Base-by-base conservation (phyloP, 2,113 vertebrate genomes). In the Puma concolor region DNA sequence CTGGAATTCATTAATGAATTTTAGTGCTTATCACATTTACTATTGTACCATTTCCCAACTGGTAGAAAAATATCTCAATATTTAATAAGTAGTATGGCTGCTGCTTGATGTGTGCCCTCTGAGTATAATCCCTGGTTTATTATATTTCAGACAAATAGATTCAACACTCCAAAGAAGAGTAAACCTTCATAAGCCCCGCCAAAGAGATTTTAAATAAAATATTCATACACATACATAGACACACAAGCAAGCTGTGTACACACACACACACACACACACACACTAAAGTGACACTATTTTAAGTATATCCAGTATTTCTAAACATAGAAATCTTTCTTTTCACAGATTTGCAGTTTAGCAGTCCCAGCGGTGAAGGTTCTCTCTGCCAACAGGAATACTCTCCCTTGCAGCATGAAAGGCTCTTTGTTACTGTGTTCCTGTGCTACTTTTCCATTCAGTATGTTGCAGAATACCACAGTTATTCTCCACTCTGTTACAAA, bases 381-480 rank as follows among this genome's bases (percentile, higher is more conserved):
- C 86, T 33, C 27, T 44, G 31, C 77, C 95, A 88, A n/a, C 54
- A 63, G 38, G 77, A 84, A 36, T 74, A 4, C 25, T 60, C 69
- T 72, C 77, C 63, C 12, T 72, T 15, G 25, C 7, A 31, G 82
- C 14, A 57, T 96, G 79, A 98, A 97, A 95, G 79, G 31, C 38
- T 44, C 91, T 97, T 97, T 98, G 97, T 97, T 88, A 36, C 54
- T 48, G 16, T 54, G 77, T 74, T 84, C 69, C 71, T 77, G 25
- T n/a, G n/a, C 29, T 97, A 6, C 4, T 77, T 93, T 93, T 71
- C 77, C 44, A 83, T 88, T 98, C 38, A 93, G 82, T 48, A 63
- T 41, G 29, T 27, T 76, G 31, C 64, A 93, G 77, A 95, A 67
- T 41, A 57, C 77, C 41, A 80, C 71, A 81, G 52, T 74, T 85